Conservation (phyloP, 2,797 vertebrate species). For the Dromococcyx pavoninus region DNA sequence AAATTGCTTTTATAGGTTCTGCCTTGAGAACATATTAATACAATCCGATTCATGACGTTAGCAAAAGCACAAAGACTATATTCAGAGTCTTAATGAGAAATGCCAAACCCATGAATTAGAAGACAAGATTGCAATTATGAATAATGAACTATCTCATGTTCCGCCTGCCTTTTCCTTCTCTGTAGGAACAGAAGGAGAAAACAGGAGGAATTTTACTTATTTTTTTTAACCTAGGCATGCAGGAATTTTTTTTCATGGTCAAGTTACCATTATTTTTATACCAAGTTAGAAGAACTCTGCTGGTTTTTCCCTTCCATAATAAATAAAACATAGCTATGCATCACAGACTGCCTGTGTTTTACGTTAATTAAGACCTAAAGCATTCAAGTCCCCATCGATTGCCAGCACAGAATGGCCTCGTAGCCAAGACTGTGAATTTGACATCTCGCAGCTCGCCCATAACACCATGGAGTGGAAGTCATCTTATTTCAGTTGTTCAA, state of each 20-base stretch:
- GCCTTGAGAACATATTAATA: conserved; percentile 59
- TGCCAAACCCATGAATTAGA: conserved; percentile 30
- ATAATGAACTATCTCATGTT: conserved; percentile 39
- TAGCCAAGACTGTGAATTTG: background rate
- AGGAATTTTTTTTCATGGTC: background rate
- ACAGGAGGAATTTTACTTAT: background rate
- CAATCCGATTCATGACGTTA: conserved; percentile 68
- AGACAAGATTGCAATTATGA: conserved; percentile 10
- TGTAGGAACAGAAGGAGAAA: background rate
- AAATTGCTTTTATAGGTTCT: conserved; percentile 54
- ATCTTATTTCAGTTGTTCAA: background rate
- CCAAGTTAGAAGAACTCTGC: background rate
- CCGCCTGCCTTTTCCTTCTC: background rate
- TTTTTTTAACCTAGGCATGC: background rate
- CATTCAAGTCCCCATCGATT: background rate
- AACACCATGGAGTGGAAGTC: background rate
- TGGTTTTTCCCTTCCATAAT: background rate
- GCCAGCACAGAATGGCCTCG: background rate
- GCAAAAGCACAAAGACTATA: conserved; percentile 74
- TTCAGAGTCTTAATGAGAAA: conserved; percentile 65
- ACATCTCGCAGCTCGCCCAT: rapidly evolving
- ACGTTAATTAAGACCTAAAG: conserved; percentile 7
- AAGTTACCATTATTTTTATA: background rate
- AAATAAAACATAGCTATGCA: background rate
- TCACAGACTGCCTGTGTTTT: background rate